Evolutionary conservation across 2,113 vertebrate genomes (phyloP).

Genomic region (Podocnemis expansa): DNA sequence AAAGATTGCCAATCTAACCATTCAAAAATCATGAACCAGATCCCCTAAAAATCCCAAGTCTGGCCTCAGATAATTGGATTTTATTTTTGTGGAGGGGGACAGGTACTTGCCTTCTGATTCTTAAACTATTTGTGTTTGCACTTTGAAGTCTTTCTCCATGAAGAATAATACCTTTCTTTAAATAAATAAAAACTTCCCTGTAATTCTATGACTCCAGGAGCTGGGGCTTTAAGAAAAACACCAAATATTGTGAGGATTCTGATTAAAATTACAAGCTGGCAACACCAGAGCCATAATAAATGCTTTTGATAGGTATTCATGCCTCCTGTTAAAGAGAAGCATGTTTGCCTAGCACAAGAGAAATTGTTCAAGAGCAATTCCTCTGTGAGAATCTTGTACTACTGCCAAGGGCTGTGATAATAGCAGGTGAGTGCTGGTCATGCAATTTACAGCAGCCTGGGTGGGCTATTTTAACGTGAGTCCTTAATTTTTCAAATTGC

Average conservation of each 20-base stretch:
- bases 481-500: neutral
- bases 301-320: neutral
- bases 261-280: neutral
- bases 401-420: constrained; percentile 56
- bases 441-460: constrained; percentile 41
- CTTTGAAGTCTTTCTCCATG: neutral
- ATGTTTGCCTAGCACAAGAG: neutral
- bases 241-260: neutral
- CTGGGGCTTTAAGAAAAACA: neutral
- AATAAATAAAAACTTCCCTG: neutral
- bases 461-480: constrained; percentile 46
- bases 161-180: neutral
- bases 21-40: neutral
- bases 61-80: neutral
- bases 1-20: neutral
- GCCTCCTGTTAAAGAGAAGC: neutral
- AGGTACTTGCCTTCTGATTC: neutral
- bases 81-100: neutral
- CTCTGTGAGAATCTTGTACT: neutral
- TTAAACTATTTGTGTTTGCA: neutral
- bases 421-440: constrained; percentile 40
- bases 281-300: neutral
- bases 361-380: constrained; percentile 28
- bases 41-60: neutral
- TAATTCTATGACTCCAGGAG: neutral